Evolutionary conservation across 2,888 invertebrate genomes (phyloP).

Genomic region (Phaedon cochleariae): DNA sequence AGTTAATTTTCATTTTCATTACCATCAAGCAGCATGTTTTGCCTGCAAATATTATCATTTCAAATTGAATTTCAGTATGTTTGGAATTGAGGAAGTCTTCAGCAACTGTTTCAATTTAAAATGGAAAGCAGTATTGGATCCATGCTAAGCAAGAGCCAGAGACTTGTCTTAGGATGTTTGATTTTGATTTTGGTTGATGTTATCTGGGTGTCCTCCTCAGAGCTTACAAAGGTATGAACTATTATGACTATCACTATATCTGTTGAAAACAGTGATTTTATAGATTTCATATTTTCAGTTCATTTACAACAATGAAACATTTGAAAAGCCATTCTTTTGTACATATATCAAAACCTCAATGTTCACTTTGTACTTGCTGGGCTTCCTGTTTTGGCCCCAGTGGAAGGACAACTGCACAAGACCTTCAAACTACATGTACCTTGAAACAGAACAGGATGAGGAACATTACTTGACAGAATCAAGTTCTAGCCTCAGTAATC

Average conservation of each 20-base stretch:
- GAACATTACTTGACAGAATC: constrained; percentile 80
- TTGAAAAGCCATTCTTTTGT: constrained; percentile 94
- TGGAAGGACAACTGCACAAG: constrained; percentile 83
- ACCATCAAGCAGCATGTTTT: too few relatives aligned
- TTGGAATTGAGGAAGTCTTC: constrained; percentile 22
- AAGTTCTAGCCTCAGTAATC: constrained; percentile 72
- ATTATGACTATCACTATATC: not conserved
- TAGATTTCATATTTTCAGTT: constrained; percentile 69
- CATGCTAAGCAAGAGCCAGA: constrained; percentile 72
- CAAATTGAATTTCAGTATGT: constrained; percentile 28
- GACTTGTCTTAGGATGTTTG: constrained; percentile 84
- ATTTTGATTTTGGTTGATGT: constrained; percentile 90
- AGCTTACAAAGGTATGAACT: constrained; percentile 84
- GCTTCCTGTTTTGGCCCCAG: constrained; percentile 88
- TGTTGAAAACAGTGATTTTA: not conserved
- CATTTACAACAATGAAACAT: constrained; percentile 83
- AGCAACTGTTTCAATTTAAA: constrained; percentile 20
- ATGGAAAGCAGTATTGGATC: constrained; percentile 49
- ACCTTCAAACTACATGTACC: constrained; percentile 75
- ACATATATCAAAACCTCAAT: constrained; percentile 95
- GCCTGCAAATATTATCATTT: not conserved
- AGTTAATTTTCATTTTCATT: too few relatives aligned
- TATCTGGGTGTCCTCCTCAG: constrained; percentile 95
- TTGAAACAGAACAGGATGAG: constrained; percentile 80
- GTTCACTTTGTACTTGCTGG: constrained; percentile 90